These are phyloP conservation scores for Corythucha ciliata DNA, from an alignment of 2,888 invertebrate species.

Conservation along the genomic window DNA sequence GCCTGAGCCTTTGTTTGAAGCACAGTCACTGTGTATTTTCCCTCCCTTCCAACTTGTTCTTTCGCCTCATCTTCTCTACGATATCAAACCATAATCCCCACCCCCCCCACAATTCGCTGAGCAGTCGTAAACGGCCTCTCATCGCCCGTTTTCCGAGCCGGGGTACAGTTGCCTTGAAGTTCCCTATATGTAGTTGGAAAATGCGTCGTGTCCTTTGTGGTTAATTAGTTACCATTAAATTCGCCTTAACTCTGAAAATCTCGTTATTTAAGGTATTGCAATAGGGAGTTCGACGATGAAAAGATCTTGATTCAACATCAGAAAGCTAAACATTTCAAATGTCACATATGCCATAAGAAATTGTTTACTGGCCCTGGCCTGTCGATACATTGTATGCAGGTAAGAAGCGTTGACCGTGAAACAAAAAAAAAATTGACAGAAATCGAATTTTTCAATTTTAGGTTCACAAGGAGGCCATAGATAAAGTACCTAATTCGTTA, in stretches of 20 bases:
- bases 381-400: conserved; percentile 99
- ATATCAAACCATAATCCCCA: too few species aligned
- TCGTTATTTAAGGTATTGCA: conserved; percentile 86
- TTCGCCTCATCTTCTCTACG: too few species aligned
- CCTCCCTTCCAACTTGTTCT: too few species aligned
- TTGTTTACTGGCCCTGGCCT: conserved; percentile 96
- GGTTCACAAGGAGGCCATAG: conserved; percentile 99
- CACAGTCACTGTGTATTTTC: too few species aligned
- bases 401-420: conserved; percentile 41
- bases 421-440: background rate
- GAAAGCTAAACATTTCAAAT: conserved; percentile 99
- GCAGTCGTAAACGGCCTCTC: too few species aligned
- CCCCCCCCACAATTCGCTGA: too few species aligned
- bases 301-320: conserved; percentile 99
- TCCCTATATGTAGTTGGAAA: too few species aligned
- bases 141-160: too few species aligned
- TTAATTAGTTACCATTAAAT: background rate
- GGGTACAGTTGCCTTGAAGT: too few species aligned
- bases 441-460: conserved; percentile 40
- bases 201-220: background rate
- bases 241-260: conserved; percentile 28
- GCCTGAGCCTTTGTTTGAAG: too few species aligned
- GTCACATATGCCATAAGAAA: conserved; percentile 99
- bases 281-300: conserved; percentile 99
- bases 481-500: conserved; percentile 97